phyloP scores from a whole-genome alignment of 2,888 invertebrate genomes.

The Microplitis manilae region DNA sequence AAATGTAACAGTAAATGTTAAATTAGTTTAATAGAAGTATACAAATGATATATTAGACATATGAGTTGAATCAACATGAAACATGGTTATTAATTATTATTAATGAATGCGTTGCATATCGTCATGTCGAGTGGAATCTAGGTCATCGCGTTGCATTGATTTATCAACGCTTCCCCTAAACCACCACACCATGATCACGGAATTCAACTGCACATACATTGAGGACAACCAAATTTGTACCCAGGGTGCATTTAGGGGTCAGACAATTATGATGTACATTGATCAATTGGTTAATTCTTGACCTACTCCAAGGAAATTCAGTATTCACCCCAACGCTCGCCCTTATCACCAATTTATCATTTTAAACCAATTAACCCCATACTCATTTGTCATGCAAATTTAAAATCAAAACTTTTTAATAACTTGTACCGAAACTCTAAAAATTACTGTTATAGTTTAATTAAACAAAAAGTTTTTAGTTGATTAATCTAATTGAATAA shows the following conservation, averaged over 20 bases:
- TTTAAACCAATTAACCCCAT: too few relatives aligned
- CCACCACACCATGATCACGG: conserved; percentile 14
- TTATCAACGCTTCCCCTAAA: conserved; percentile 3
- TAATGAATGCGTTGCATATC: conserved; percentile 5
- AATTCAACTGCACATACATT: conserved; percentile 9
- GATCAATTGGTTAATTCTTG: conserved; percentile 29
- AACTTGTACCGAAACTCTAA: too few relatives aligned
- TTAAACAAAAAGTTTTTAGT: not conserved
- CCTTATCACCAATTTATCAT: not conserved
- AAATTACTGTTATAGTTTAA: too few relatives aligned
- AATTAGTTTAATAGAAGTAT: not conserved
- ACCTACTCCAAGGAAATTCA: conserved; percentile 10
- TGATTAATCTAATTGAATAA: not conserved
- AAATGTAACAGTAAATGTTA: not conserved
- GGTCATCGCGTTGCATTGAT: conserved; percentile 12
- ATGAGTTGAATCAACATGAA: not conserved
- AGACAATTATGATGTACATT: conserved; percentile 22
- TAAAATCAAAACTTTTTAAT: too few relatives aligned
- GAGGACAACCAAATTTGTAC: conserved; percentile 17
- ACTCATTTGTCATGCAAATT: too few relatives aligned
- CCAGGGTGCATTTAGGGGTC: not conserved
- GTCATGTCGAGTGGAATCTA: conserved; percentile 5
- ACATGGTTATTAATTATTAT: conserved; percentile 4
- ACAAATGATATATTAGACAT: not conserved
- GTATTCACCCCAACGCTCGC: not conserved